Percentiles rank a stretch among this genome's conserved stretches.
phyloP scores from a whole-genome alignment of 1,140 invertebrate species.

The Drosophila ogumai region DNA sequence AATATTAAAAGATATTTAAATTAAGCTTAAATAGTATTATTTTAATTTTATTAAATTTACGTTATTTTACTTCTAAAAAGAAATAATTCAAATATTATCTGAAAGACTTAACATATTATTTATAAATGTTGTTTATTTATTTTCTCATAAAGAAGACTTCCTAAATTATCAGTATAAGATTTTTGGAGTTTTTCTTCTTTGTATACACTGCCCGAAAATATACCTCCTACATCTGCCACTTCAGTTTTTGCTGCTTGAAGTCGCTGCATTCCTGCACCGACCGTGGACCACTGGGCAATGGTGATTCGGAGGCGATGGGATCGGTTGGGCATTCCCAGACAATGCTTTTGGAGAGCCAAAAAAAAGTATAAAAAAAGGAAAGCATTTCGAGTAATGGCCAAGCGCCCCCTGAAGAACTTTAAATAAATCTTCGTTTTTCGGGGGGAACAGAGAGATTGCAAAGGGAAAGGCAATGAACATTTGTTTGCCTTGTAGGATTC shows the following conservation, averaged over 20 bases:
- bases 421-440: constrained; percentile 65
- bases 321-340: constrained; percentile 71
- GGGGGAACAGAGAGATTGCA: constrained; percentile 9
- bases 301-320: constrained; percentile 27
- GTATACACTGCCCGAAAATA: constrained; percentile 11
- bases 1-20: too few species aligned
- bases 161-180: neutral
- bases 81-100: neutral
- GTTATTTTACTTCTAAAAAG: neutral
- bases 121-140: neutral
- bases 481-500: constrained; percentile 64
- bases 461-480: constrained; percentile 11
- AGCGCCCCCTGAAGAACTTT: constrained; percentile 63
- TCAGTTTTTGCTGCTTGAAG: neutral
- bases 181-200: neutral
- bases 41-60: neutral
- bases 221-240: neutral
- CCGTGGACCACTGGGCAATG: constrained; percentile 23
- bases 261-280: constrained; percentile 57
- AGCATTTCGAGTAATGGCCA: constrained; percentile 31
- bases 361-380: neutral
- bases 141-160: neutral
- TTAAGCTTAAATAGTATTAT: neutral
- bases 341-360: constrained; percentile 32
- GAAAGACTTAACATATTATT: neutral